A percentile compares a stretch with the other conserved stretches of the same genome.
These are phyloP conservation scores for Leptarthrus brevirostris DNA, from an alignment of 2,888 invertebrate genomes.

Conservation along the genomic window DNA sequence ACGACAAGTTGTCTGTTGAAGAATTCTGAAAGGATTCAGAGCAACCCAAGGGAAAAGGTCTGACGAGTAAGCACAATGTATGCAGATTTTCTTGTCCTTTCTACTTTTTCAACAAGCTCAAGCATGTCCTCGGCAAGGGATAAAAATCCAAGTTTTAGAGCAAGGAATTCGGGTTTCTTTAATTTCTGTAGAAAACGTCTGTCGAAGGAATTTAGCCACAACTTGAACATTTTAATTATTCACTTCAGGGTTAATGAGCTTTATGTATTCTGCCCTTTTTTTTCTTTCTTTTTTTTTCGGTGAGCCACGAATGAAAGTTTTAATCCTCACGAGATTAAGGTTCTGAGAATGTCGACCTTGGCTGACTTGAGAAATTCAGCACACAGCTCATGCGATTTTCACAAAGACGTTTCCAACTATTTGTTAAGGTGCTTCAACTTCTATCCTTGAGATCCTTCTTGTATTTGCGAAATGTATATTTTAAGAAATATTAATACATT, in stretches of 20 bases:
- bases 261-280: constrained; percentile 40
- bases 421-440: too few species aligned
- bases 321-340: constrained; percentile 1
- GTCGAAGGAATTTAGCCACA: constrained; percentile 39
- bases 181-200: constrained; percentile 29
- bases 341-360: constrained; percentile 30
- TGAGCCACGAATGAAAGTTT: background rate
- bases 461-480: too few species aligned
- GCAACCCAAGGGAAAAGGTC: too few species aligned
- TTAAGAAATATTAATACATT: too few species aligned
- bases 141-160: constrained; percentile 11
- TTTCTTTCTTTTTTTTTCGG: constrained; percentile 2
- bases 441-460: too few species aligned
- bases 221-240: constrained; percentile 45
- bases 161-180: constrained; percentile 37
- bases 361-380: background rate
- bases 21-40: background rate
- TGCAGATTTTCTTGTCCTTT: constrained; percentile 38
- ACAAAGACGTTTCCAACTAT: too few species aligned
- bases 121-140: constrained; percentile 34
- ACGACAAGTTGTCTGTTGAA: background rate
- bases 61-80: background rate
- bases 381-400: too few species aligned
- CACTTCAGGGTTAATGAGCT: constrained; percentile 47
- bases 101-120: constrained; percentile 35